Percentiles rank a stretch among this genome's conserved stretches.
These are phyloP conservation scores for Euplexia lucipara DNA, from an alignment of 2,888 invertebrate genomes.

Conservation along the genomic window DNA sequence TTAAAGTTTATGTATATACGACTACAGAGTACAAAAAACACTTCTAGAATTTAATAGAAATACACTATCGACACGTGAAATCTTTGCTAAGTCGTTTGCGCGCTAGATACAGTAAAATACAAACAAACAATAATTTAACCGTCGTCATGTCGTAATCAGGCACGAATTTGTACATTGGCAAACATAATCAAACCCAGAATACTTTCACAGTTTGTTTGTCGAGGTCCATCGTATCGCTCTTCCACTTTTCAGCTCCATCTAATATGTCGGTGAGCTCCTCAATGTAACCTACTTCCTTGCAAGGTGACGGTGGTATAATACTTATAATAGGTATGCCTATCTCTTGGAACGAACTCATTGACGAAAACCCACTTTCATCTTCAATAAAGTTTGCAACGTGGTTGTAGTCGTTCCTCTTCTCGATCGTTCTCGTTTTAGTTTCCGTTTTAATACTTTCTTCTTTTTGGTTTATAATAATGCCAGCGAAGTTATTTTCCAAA, in stretches of 20 bases:
- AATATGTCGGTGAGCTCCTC: constrained; percentile 77
- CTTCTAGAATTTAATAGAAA: constrained; percentile 60
- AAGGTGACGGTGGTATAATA: constrained; percentile 87
- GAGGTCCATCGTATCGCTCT: constrained; percentile 76
- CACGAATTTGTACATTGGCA: constrained; percentile 73
- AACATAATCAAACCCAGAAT: constrained; percentile 84
- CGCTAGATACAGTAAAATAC: constrained; percentile 54
- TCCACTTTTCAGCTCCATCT: constrained; percentile 81
- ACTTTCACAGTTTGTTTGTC: constrained; percentile 86
- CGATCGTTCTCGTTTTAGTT: constrained; percentile 59
- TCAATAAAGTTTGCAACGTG: constrained; percentile 88
- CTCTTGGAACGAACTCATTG: constrained; percentile 96
- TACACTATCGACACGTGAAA: constrained; percentile 51
- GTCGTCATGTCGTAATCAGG: constrained; percentile 56
- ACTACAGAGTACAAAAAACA: constrained; percentile 54
- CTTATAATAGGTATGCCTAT: constrained; percentile 93
- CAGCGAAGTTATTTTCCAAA: constrained; percentile 75
- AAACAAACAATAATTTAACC: constrained; percentile 63
- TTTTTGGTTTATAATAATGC: constrained; percentile 71
- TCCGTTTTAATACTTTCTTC: constrained; percentile 59
- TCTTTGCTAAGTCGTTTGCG: constrained; percentile 46
- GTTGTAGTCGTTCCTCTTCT: constrained; percentile 79
- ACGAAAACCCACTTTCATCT: constrained; percentile 96
- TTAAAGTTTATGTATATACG: constrained; percentile 57
- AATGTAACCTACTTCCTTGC: constrained; percentile 82